Evolutionary conservation across 2,888 invertebrate genomes (phyloP).

Genomic region (Imbricaverruca yamaguchii): DNA sequence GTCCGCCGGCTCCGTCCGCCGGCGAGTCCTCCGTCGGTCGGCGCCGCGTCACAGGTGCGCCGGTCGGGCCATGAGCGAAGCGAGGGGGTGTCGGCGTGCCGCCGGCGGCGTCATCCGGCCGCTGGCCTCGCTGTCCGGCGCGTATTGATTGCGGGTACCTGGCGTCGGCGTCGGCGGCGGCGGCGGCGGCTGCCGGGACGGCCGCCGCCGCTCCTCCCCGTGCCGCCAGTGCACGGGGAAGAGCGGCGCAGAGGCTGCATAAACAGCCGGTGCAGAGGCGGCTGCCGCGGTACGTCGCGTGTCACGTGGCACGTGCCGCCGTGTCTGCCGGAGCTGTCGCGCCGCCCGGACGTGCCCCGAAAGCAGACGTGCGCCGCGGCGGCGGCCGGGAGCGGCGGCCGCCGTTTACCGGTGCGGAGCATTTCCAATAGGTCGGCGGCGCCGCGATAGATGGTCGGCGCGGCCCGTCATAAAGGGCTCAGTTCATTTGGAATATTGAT

Average conservation of each 20-base stretch:
- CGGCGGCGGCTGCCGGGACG: background rate
- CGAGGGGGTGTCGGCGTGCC: background rate
- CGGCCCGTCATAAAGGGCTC: background rate
- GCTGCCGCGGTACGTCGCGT: background rate
- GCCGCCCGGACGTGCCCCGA: background rate
- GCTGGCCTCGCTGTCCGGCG: background rate
- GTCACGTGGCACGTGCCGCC: background rate
- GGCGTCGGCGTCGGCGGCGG: background rate
- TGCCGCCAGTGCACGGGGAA: no score
- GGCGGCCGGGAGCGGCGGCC: background rate
- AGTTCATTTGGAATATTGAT: background rate
- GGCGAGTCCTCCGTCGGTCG: no score
- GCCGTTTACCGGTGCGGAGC: background rate
- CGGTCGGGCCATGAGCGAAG: background rate
- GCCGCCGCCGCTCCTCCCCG: background rate
- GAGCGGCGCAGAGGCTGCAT: background rate
- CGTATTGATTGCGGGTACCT: constrained; percentile 6
- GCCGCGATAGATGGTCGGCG: background rate
- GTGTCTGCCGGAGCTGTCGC: background rate
- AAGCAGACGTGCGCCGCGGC: background rate
- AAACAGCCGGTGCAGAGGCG: background rate
- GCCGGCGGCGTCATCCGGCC: background rate
- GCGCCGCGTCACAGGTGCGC: background rate
- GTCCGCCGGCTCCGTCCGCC: no score
- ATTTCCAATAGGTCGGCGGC: background rate